Evolutionary conservation across 2,888 invertebrate species (phyloP), one percentile per base, ranked within the genome.

Genomic region (Agrotis segetum): DNA sequence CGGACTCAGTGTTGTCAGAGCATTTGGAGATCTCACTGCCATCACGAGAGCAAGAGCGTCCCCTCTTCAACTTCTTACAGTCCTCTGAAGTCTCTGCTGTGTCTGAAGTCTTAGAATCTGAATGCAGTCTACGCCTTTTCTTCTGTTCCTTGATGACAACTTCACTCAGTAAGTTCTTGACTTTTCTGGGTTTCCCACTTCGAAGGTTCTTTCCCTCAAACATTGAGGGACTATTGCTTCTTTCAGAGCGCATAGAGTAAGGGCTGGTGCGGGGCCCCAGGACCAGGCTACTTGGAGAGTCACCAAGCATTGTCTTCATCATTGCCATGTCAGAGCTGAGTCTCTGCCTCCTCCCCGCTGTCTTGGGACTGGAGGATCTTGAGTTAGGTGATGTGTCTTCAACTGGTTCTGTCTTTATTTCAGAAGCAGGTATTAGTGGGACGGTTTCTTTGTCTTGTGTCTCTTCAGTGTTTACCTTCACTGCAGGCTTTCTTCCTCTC

Each of bases 141-240:
- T 96, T 96, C 78, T 94, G 94, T 83, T 97, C 97, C 77, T 96
- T 96, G 86, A 94, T 93, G n/a, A 97, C 94, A 75, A 97, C 97
- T 82, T 97, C 97, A 86, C 96, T 95, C 52, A 97, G 88, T 60
- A 96, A 92, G 82, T 94, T 96, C 87, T 97, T 97, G 14, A 97
- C 92, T 91, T 97, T 97, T 69, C 97, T 96, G 59, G 97, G 96
- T 88, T 97, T 97, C 0, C 97, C 97, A 89, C 97, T 97, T 65
- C 97, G 94, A 68, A 97, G 92, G 75, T 97, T 97, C 79, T 97
- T 96, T 40, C 95, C 95, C 79, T 96, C 96, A 67, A 93, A 91
- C 62, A 94, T 85, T 76, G 95, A 94, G 61, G 96, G 96, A 76
- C 96, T 96, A 80, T 95, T 96, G 84, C 96, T 96, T 74, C 97